Conservation (phyloP, 2,888 invertebrate genomes). For the Chymomyza caudatula region DNA sequence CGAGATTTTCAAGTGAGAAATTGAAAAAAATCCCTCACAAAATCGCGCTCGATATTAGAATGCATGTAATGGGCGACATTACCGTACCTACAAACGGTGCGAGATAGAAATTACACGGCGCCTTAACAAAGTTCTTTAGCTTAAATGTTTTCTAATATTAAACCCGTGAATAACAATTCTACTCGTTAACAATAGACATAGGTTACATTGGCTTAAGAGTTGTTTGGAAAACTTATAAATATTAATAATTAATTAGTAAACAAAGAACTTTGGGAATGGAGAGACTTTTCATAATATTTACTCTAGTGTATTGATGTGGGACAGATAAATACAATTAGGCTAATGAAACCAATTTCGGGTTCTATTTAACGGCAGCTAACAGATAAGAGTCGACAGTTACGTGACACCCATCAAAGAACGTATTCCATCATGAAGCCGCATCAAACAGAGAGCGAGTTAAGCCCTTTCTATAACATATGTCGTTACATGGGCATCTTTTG, state of each 20-base stretch:
- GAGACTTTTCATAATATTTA: not conserved
- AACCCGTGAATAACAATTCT: too few relatives aligned
- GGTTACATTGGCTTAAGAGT: too few relatives aligned
- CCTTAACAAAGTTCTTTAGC: too few relatives aligned
- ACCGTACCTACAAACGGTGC: too few relatives aligned
- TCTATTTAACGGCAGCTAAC: not conserved
- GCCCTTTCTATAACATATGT: conserved; percentile 47
- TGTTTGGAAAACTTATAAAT: not conserved
- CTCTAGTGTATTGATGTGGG: not conserved
- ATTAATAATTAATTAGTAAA: not conserved
- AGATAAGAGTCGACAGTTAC: not conserved
- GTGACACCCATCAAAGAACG: not conserved
- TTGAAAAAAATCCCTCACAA: too few relatives aligned
- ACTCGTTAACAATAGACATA: too few relatives aligned
- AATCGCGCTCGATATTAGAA: too few relatives aligned
- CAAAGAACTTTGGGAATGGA: too few relatives aligned
- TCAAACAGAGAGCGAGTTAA: conserved; percentile 39
- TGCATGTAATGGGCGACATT: too few relatives aligned
- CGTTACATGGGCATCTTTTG: conserved; percentile 58
- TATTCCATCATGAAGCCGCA: conserved; percentile 1
- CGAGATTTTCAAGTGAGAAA: too few relatives aligned
- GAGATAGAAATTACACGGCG: too few relatives aligned
- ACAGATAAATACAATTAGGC: not conserved
- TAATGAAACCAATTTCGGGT: not conserved
- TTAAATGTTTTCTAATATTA: too few relatives aligned